Conservation (phyloP, 2,888 invertebrate species). For the Agonum fuliginosum region DNA sequence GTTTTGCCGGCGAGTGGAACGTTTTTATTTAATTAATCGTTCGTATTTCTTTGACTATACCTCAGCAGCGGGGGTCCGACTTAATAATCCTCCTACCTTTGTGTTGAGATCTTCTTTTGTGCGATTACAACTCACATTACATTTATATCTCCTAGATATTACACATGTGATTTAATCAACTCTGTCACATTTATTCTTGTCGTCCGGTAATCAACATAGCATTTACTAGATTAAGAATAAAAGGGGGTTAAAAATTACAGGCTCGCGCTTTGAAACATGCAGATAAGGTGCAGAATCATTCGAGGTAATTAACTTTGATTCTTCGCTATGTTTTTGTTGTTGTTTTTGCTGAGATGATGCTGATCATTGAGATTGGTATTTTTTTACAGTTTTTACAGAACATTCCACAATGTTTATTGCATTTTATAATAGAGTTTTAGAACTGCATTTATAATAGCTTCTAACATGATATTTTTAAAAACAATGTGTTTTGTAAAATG, state of each 20-base stretch:
- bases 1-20: constrained; percentile 14
- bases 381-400: no score
- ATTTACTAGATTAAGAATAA: constrained; percentile 12
- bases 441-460: no score
- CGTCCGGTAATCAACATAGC: not conserved
- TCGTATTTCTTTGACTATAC: constrained; percentile 26
- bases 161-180: constrained; percentile 31
- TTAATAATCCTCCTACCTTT: constrained; percentile 23
- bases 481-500: no score
- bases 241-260: not conserved
- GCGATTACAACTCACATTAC: not conserved
- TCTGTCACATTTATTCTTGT: constrained; percentile 13
- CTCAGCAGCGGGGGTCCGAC: not conserved
- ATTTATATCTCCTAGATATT: not conserved
- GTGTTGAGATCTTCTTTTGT: constrained; percentile 28
- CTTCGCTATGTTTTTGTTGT: constrained; percentile 25
- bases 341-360: not conserved
- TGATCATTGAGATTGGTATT: not conserved
- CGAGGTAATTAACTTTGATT: constrained; percentile 34
- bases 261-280: not conserved
- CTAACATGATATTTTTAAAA: no score
- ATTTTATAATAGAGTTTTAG: no score
- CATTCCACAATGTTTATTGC: no score
- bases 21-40: constrained; percentile 42
- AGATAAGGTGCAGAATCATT: constrained; percentile 39